These are phyloP conservation scores for Apis cerana DNA, from an alignment of 1,140 invertebrate genomes.

Conservation along the genomic window DNA sequence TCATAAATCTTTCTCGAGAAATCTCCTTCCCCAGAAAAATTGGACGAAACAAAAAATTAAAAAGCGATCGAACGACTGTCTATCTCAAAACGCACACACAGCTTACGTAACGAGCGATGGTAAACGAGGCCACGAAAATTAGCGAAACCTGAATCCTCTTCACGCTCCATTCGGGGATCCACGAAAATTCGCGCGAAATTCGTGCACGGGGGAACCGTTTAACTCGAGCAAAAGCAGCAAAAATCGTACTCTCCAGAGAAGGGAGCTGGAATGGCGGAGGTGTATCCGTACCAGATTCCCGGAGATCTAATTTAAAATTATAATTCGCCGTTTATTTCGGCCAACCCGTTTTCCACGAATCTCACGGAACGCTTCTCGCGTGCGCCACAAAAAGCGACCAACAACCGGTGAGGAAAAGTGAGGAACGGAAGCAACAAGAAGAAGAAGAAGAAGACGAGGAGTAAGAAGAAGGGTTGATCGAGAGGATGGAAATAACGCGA, in stretches of 20 bases:
- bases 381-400: constrained; percentile 1
- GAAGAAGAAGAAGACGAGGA: not conserved
- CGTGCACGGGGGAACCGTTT: not conserved
- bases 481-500: not conserved
- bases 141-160: not conserved
- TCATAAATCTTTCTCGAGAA: too few species aligned
- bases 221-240: not conserved
- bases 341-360: constrained; percentile 32
- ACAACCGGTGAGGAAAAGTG: not conserved
- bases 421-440: not conserved
- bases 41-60: too few species aligned
- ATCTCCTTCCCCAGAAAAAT: too few species aligned
- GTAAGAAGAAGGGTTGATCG: not conserved
- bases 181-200: not conserved
- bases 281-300: not conserved
- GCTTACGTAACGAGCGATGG: not conserved
- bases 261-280: too few species aligned
- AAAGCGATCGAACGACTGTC: not conserved
- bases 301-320: constrained; percentile 43
- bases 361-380: constrained; percentile 19
- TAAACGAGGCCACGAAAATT: not conserved
- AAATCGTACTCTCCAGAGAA: not conserved
- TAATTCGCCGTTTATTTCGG: constrained; percentile 43
- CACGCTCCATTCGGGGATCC: too few species aligned
- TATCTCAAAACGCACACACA: not conserved